Evolutionary conservation across 2,888 invertebrate species (phyloP), one percentile per base, ranked within the genome.

Genomic region (Malacosoma neustria): DNA sequence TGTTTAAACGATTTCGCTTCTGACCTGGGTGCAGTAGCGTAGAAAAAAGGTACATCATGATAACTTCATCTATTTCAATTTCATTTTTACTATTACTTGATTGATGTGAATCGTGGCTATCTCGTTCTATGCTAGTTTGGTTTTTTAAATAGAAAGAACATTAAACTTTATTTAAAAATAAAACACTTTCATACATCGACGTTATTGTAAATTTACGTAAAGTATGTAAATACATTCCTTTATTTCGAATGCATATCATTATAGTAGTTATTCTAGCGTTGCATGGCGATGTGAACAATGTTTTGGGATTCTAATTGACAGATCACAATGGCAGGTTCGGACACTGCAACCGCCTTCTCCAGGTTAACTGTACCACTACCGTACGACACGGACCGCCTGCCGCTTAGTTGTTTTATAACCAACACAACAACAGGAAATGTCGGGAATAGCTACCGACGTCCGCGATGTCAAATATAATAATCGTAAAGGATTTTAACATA

Each of bases 291-390:
- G 70, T 64, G 68, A 74, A 74, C 72, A 69, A 66, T 68, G 70
- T 67, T 71, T 69, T 67, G 66, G 64, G 66, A 60, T 61, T 67
- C 62, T 74, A 76, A 77, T 79, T 76, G 75, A 74, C 75, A 77
- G 71, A 75, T 71, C 67, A 64, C 55, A 64, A 59, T 54, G 60
- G 61, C 58, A 55, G 59, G 55, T 45, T 58, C 65, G 64, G 63
- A 62, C 70, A 63, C 62, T 62, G 67, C 70, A 75, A 71, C 70
- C 61, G 69, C 62, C 64, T 71, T 64, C 65, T 70, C 57, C 62
- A 62, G 61, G 51, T 49, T 79, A 81, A 81, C 79, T 74, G 80
- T 81, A 76, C 60, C 57, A 69, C 72, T 70, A 72, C 72, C 67
- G 74, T 70, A 67, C 61, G 62, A 64, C 64, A 68, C 64, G 59